A percentile compares a stretch with the other conserved stretches of the same genome.
phyloP scores from a whole-genome alignment of 2,797 vertebrate species.

The Enteromius afrohamiltoni region DNA sequence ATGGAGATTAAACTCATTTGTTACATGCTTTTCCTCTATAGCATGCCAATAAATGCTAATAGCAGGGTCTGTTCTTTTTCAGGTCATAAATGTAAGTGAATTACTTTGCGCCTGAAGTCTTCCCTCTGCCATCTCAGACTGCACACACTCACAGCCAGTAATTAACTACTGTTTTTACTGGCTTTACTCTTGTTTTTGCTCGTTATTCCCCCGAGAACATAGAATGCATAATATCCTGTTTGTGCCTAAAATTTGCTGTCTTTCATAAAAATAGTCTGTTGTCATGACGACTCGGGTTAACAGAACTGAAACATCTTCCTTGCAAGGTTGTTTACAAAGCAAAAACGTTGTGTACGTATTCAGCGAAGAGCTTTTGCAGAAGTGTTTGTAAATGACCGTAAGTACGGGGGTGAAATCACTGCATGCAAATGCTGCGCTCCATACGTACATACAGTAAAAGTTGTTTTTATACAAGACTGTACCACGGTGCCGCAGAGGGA shows the following conservation, averaged over 20 bases:
- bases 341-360: constrained; percentile 57
- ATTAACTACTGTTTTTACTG: constrained; percentile 67
- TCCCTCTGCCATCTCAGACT: constrained; percentile 49
- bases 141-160: constrained; percentile 59
- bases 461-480: constrained; percentile 4
- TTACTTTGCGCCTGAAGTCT: constrained; percentile 50
- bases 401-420: constrained; percentile 33
- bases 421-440: not conserved
- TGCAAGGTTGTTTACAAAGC: constrained; percentile 62
- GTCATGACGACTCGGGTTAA: constrained; percentile 57
- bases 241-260: constrained; percentile 57
- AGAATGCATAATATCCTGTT: constrained; percentile 61
- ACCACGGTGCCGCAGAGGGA: not conserved
- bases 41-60: constrained; percentile 48
- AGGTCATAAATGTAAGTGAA: constrained; percentile 45
- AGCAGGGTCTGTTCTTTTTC: constrained; percentile 42
- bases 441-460: not conserved
- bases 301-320: constrained; percentile 64
- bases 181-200: constrained; percentile 61
- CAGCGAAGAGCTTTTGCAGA: constrained; percentile 35
- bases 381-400: constrained; percentile 50
- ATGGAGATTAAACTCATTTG: constrained; percentile 42
- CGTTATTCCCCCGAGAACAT: constrained; percentile 55
- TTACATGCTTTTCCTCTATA: constrained; percentile 37
- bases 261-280: constrained; percentile 60